Evolutionary conservation across 2,888 invertebrate species (phyloP), one percentile per base, ranked within the genome.

Genomic region (Eilema griseolum): DNA sequence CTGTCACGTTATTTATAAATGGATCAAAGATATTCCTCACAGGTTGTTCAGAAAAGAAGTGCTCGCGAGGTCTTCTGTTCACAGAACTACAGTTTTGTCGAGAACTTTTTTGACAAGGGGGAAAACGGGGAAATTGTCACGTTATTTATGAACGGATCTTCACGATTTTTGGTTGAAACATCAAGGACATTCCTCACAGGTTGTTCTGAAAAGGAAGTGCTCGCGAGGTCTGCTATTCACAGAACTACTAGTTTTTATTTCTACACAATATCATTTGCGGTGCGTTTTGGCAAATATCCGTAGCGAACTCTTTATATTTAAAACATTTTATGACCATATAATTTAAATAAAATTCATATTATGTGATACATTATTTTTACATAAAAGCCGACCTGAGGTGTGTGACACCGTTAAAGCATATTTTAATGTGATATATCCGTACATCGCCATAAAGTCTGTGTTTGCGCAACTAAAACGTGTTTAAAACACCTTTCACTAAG

Each of bases 391-490:
- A 69, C 64, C 60, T 24, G 65, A 46, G 60, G 61, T 57, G 70
- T 57, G 69, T 61, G 66, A 56, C 26, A 37, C 31, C 33, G 60
- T 61, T 65, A 31, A 41, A 26, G 41, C 23, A 60, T 63, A 66
- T 61, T 46, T 66, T 66, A 63, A 69, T 69, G 72, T 72, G 72
- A 72, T 72, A 33, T 72, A 72, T 69, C 69, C 69, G 65, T 61
- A 72, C 61, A 41, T 70, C 57, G 66, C 65, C 57, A 63, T 62
- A 66, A 70, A 70, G 26, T 23, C 12, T 70, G 61, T 57, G 70
- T 70, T 70, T 70, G 70, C 70, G 70, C 70, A 66, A 70, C 66
- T 28, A 57, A 65, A 70, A 66, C 70, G 12, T 59, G 70, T 70
- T 66, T 62, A 46, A 33, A 66, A 69, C 72, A 52, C 72, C 72